Evolutionary conservation across 2,797 vertebrate species (phyloP).

Genomic region (Oreonectes daqikongensis): DNA sequence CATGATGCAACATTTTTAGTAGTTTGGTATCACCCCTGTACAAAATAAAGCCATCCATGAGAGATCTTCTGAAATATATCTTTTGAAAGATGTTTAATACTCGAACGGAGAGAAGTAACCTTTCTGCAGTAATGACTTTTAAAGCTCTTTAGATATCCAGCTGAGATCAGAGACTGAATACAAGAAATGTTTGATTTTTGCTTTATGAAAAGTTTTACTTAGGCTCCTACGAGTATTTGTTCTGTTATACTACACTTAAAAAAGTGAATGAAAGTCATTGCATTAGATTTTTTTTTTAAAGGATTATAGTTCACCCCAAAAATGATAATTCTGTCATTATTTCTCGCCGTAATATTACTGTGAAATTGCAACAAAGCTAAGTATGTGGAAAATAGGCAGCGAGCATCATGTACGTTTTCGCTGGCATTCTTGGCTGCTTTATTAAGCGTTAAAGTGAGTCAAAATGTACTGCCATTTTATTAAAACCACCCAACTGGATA

Average conservation of each 20-base stretch:
- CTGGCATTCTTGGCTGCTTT: background rate
- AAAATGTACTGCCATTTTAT: background rate
- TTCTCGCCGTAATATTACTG: background rate
- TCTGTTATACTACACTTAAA: background rate
- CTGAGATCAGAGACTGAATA: background rate
- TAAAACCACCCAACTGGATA: background rate
- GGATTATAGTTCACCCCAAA: background rate
- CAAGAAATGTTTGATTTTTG: background rate
- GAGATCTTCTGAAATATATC: background rate
- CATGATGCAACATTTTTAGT: slow-evolving; percentile 11
- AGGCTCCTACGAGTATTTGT: background rate
- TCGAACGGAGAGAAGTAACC: background rate
- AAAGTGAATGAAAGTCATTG: background rate
- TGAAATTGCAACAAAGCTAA: background rate
- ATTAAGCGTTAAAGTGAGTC: background rate
- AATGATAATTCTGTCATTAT: background rate
- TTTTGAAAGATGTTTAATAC: background rate
- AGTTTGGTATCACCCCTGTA: background rate
- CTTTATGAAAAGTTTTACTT: background rate
- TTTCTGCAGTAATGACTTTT: background rate
- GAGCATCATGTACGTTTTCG: background rate
- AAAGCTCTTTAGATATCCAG: background rate
- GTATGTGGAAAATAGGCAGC: background rate
- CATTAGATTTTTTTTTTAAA: background rate
- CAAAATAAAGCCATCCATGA: background rate